Base-by-base conservation (phyloP, 2,797 vertebrate species). In the Acropternis orthonyx region DNA sequence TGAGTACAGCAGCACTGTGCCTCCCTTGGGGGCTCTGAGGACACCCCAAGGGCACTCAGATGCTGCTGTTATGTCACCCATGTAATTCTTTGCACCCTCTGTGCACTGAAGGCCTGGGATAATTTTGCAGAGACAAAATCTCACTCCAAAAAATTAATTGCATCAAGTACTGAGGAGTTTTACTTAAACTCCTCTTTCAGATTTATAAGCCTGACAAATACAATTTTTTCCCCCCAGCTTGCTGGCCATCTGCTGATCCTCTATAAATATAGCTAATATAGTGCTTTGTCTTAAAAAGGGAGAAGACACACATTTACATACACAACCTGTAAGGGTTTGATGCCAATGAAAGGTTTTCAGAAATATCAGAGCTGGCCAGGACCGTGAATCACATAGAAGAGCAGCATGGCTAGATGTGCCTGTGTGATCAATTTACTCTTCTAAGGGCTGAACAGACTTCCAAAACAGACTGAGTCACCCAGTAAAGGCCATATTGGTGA, bases 241-340 rank as follows among this genome's bases (percentile, higher is more conserved):
- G 84, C 75, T 87, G 91, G 75, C 96, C 95, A 95, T 96, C 92
- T 96, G 95, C 85, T 93, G 85, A 94, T 90, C 77, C 54, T 91
- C 74, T 85, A 83, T 84, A 94, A 95, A 93, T 93, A 93, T 55
- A 93, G 77, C 23, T 93, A 80, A 94, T 88, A 43, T 18, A 87
- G 56, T 85, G 71, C 49, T 95, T 91, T 93, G 75, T 81, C 84
- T 95, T 79, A 39, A 79, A 87, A 95, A 63, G 62, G 59, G 86
- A 39, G 41, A 36, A 18, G 46, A 49, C 41, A 20, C 61, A 37
- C 12, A 58, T 71, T 74, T 65, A 82, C 27, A 65, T 49, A 79
- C 36, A 32, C 22, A 59, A 56, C 58, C 14, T 21, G 3, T 61
- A 41, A 54, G 44, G 30, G 11, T 17, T 26, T 21, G 23, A n/a